Evolutionary conservation across 2,888 invertebrate species (phyloP).

Genomic region (Nomada flava): DNA sequence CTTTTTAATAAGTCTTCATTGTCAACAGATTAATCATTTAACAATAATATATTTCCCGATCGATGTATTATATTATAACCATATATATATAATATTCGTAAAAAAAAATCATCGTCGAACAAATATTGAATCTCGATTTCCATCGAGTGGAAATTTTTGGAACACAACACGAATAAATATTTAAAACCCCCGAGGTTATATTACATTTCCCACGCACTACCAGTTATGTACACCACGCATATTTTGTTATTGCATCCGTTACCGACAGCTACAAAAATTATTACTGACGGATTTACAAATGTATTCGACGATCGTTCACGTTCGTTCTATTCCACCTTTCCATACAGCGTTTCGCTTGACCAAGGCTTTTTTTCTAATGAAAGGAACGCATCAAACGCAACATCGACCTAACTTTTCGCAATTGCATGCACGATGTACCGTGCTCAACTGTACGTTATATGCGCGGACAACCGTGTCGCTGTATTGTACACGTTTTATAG

Average conservation of each 20-base stretch:
- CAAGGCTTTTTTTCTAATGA: slow-evolving; percentile 7
- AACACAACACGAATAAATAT: too few relatives aligned
- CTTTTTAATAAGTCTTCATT: not conserved
- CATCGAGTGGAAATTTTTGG: too few relatives aligned
- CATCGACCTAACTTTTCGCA: slow-evolving; percentile 13
- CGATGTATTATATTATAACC: not conserved
- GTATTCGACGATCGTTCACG: too few relatives aligned
- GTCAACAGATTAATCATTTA: not conserved
- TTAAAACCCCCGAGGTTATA: too few relatives aligned
- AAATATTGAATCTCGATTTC: too few relatives aligned
- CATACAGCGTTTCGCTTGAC: not conserved
- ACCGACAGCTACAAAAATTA: too few relatives aligned
- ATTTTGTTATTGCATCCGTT: too few relatives aligned
- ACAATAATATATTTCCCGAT: not conserved
- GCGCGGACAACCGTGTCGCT: slow-evolving; percentile 28
- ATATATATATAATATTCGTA: not conserved
- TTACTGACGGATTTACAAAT: too few relatives aligned
- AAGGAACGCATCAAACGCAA: slow-evolving; percentile 27
- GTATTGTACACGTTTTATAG: not conserved
- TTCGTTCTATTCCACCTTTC: too few relatives aligned
- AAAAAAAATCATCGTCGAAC: not conserved
- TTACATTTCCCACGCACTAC: too few relatives aligned
- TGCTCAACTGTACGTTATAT: slow-evolving; percentile 23
- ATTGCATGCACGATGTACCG: slow-evolving; percentile 12
- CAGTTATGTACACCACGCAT: too few relatives aligned